These are phyloP conservation scores for Elgaria multicarinata DNA, from an alignment of 2,113 vertebrate species.

Conservation along the genomic window DNA sequence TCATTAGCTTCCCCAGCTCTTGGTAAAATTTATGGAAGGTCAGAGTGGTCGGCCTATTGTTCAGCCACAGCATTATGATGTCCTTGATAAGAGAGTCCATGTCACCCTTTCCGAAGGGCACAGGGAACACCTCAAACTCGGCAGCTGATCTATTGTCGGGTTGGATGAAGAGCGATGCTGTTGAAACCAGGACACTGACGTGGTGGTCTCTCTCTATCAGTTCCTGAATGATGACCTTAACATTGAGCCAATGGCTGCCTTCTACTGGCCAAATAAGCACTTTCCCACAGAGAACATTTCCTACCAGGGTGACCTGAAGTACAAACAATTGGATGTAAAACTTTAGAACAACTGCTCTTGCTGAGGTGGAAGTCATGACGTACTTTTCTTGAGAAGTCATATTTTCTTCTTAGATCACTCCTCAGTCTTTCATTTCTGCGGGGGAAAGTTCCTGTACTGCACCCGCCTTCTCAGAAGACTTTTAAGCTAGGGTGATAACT, in stretches of 20 bases:
- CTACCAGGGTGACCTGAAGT: slow-evolving; percentile 63
- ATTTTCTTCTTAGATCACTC: slow-evolving; percentile 3
- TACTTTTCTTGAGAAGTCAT: not conserved
- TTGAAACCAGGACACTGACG: slow-evolving; percentile 73
- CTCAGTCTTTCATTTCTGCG: slow-evolving; percentile 13
- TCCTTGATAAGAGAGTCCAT: slow-evolving; percentile 49
- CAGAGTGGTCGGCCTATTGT: slow-evolving; percentile 69
- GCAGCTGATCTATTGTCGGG: slow-evolving; percentile 6
- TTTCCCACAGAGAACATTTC: slow-evolving; percentile 71
- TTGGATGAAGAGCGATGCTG: slow-evolving; percentile 71
- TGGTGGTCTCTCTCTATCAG: slow-evolving; percentile 74
- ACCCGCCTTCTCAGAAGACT: not conserved
- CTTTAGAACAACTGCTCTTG: slow-evolving; percentile 3
- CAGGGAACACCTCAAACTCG: slow-evolving; percentile 69
- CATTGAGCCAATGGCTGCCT: slow-evolving; percentile 85
- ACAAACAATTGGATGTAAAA: slow-evolving; percentile 66
- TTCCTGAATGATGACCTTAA: slow-evolving; percentile 76
- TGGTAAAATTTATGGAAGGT: slow-evolving; percentile 76
- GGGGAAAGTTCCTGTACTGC: not conserved
- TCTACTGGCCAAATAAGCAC: slow-evolving; percentile 82
- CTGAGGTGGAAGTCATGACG: slow-evolving; percentile 43
- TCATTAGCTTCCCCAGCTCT: slow-evolving; percentile 64
- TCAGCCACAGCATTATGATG: slow-evolving; percentile 71
- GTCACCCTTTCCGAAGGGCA: slow-evolving; percentile 60
- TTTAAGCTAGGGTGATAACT: not conserved